phyloP scores from a whole-genome alignment of 1,140 invertebrate species.

The Littorina saxatilis region DNA sequence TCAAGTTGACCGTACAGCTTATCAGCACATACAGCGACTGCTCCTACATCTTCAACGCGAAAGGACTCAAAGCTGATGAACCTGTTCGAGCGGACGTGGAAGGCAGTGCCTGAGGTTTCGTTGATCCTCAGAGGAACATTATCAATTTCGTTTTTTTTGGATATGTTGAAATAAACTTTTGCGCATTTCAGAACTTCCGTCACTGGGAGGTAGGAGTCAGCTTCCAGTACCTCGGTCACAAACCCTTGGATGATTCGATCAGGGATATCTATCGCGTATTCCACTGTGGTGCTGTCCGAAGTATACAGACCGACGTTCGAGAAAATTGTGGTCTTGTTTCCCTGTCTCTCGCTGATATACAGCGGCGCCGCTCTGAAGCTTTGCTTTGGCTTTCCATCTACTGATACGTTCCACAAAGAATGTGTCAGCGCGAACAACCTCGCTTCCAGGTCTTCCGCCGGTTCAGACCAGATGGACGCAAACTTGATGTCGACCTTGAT shows the following conservation, averaged over 20 bases:
- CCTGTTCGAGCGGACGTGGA: neutral
- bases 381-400: neutral
- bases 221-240: neutral
- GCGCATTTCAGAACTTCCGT: neutral
- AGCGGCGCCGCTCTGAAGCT: neutral
- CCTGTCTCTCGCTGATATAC: neutral
- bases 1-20: neutral
- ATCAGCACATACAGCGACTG: neutral
- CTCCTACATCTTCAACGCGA: neutral
- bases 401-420: slow-evolving; percentile 8
- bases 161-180: neutral
- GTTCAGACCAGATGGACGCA: slow-evolving; percentile 12
- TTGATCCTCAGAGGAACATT: neutral
- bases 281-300: neutral
- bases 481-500: slow-evolving; percentile 23
- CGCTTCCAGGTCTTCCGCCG: neutral
- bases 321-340: neutral
- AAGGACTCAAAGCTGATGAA: neutral
- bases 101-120: neutral
- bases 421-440: neutral
- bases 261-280: neutral
- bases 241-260: neutral
- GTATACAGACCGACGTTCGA: neutral
- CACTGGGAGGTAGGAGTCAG: neutral
- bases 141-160: neutral